Conservation (phyloP, 2,113 vertebrate species). For the Leptosomus discolor region DNA sequence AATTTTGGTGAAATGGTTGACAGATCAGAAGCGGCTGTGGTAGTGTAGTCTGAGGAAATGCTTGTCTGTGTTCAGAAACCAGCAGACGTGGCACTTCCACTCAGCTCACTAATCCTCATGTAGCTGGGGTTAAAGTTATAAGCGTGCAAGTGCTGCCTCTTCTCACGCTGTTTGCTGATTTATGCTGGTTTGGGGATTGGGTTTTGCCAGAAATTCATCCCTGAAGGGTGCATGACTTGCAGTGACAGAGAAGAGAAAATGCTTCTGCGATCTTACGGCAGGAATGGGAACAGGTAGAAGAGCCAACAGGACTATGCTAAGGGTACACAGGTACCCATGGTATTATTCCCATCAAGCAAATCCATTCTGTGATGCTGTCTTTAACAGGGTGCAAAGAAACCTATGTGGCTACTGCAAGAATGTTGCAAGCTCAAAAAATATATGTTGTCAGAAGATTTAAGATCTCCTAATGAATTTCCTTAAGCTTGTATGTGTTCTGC, state of each 20-base stretch:
- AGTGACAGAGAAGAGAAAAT: background rate
- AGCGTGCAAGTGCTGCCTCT: rapidly evolving
- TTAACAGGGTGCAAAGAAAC: background rate
- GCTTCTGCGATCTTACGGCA: background rate
- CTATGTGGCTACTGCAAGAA: background rate
- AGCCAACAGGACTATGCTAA: background rate
- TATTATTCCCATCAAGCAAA: background rate
- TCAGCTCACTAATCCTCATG: background rate
- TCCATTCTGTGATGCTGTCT: background rate
- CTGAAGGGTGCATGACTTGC: background rate
- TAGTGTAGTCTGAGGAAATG: background rate
- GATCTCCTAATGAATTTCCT: background rate
- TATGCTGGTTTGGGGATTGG: background rate
- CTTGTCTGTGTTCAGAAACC: background rate
- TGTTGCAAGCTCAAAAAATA: background rate
- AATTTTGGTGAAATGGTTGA: background rate
- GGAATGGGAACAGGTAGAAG: background rate
- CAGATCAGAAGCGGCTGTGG: background rate
- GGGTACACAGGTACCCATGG: background rate
- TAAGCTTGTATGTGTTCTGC: background rate
- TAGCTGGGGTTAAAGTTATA: background rate
- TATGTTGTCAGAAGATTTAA: background rate
- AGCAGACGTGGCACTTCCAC: background rate
- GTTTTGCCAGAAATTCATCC: background rate
- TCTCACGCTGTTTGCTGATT: background rate